Evolutionary conservation across 2,113 vertebrate species (phyloP).

Genomic region (Pteropus alecto): DNA sequence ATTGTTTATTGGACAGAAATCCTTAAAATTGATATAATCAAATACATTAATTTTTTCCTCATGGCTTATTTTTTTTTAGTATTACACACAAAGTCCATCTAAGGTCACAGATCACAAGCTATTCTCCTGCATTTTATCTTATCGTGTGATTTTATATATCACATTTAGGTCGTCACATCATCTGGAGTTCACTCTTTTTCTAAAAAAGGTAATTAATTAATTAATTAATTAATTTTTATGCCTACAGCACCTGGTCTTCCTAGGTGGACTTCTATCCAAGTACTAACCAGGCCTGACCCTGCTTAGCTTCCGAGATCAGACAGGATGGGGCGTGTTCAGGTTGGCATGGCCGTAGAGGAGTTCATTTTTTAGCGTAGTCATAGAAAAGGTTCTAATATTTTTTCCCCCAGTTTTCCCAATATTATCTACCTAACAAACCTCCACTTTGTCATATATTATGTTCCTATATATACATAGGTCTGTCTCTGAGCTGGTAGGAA

Average conservation of each 20-base stretch:
- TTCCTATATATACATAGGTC: neutral
- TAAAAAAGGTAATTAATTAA: too few relatives aligned
- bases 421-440: neutral
- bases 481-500: neutral
- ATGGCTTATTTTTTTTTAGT: neutral
- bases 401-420: neutral
- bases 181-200: neutral
- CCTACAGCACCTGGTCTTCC: too few relatives aligned
- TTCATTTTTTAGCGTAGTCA: neutral
- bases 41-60: neutral
- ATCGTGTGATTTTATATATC: neutral
- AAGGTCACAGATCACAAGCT: neutral
- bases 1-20: neutral
- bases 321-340: too few relatives aligned
- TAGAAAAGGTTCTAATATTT: neutral
- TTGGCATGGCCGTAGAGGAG: too few relatives aligned
- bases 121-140: neutral
- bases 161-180: neutral
- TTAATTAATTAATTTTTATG: too few relatives aligned
- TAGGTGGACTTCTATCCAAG: too few relatives aligned
- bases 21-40: neutral
- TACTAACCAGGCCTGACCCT: too few relatives aligned
- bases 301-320: too few relatives aligned
- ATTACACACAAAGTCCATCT: neutral
- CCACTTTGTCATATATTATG: neutral